Percentiles rank a stretch among this genome's conserved stretches.
Conservation (phyloP, 2,113 vertebrate genomes). For the Anser cygnoides region DNA sequence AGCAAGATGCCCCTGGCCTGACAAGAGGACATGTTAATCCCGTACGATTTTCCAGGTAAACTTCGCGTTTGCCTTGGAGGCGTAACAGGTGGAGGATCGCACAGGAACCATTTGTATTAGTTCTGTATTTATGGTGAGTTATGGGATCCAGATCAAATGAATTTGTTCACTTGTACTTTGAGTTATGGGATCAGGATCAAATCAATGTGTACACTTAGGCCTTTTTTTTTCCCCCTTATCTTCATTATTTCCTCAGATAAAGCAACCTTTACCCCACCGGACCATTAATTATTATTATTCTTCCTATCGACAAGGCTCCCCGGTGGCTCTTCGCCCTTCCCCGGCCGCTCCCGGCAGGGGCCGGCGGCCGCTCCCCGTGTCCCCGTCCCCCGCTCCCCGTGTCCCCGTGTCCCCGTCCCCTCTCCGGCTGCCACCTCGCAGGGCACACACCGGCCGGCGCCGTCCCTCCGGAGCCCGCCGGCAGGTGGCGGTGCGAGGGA, state of each 20-base stretch:
- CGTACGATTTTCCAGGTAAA: not conserved
- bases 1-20: not conserved
- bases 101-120: not conserved
- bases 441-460: not conserved
- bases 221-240: too few relatives aligned
- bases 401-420: too few relatives aligned
- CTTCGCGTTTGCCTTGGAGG: not conserved
- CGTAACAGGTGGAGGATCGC: not conserved
- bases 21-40: not conserved
- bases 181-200: not conserved
- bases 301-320: not conserved
- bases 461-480: too few relatives aligned
- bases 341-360: not conserved
- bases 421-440: not conserved
- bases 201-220: fast-evolving
- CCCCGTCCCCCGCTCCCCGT: too few relatives aligned
- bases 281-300: too few relatives aligned
- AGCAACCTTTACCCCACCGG: not conserved
- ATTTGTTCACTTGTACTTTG: fast-evolving
- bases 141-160: fast-evolving
- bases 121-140: not conserved
- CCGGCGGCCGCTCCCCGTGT: too few relatives aligned
- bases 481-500: not conserved
- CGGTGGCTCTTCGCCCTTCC: not conserved
- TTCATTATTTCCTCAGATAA: not conserved